Base-by-base conservation (phyloP, 1,140 invertebrate species). In the Anastrepha obliqua region DNA sequence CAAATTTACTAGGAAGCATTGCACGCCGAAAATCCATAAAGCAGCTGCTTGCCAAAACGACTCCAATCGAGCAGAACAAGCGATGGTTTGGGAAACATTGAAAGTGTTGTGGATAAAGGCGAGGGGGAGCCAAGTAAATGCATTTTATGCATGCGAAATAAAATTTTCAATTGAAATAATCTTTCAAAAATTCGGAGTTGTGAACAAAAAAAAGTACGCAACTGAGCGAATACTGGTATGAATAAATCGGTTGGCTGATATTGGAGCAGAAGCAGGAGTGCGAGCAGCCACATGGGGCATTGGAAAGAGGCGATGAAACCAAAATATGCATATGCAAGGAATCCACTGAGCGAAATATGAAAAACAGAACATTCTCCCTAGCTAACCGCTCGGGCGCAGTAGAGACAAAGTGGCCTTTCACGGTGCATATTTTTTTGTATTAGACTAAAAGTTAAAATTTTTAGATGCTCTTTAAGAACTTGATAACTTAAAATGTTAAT, bases 141-240 rank as follows among this genome's bases (percentile, higher is more conserved):
- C 2, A 55, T 55, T 42, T 81, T 81, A 55, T 55, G 74, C 42
- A 81, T 42, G 47, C 42, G 47, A 74, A 74, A 17, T 74, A 29
- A n/a, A 74, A 11, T 81, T 55, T 58, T n/a, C 74, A 81, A 81
- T 81, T 81, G 74, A 51, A 81, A 20, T 55, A 20, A 13, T 51
- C 47, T 81, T 51, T n/a, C 47, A 51, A 13, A 17, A 81, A 51
- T 81, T 81, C 55, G 74, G 8, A 44, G 29, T 47, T 51, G 20
- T 20, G 0, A 42, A 13, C 42, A 3, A 47, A 64, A 64, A 51
- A 74, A 42, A 44, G 70, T 29, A 29, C 29, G 29, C 44, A 74
- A 74, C 5, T 29, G 70, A 74, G 44, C 70, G 29, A 15, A 47
- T 17, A 5, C 7, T 74, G 47, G 13, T 74, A 74, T 74, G 44